Evolutionary conservation across 1,140 invertebrate species (phyloP).

Genomic region (Procambarus clarkii): DNA sequence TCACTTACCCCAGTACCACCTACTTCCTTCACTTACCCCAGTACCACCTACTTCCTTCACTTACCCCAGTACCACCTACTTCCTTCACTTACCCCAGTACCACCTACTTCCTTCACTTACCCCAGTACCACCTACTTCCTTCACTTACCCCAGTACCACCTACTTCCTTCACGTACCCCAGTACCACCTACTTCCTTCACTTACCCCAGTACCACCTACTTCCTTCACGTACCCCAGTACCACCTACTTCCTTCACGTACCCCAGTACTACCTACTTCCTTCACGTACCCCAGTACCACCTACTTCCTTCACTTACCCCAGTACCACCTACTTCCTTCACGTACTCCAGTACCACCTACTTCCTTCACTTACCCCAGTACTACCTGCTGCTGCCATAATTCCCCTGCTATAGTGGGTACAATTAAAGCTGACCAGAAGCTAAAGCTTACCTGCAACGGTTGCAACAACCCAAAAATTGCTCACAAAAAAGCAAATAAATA

Average conservation of each 20-base stretch:
- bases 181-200: background rate
- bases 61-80: background rate
- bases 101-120: background rate
- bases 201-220: background rate
- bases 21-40: too few species aligned
- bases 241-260: background rate
- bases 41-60: background rate
- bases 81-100: background rate
- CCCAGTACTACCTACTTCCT: background rate
- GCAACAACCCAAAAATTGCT: background rate
- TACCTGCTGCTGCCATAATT: too few species aligned
- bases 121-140: background rate
- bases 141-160: background rate
- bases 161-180: background rate
- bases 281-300: background rate
- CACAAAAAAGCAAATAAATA: conserved; percentile 13
- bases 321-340: background rate
- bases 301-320: too few species aligned
- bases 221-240: background rate
- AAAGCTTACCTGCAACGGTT: background rate
- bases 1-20: background rate
- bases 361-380: background rate
- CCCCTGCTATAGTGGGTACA: too few species aligned
- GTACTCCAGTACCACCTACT: background rate
- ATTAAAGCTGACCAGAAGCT: too few species aligned